Base-by-base conservation (phyloP, 2,888 invertebrate species). In the Paralinhomoeus sp. region DNA sequence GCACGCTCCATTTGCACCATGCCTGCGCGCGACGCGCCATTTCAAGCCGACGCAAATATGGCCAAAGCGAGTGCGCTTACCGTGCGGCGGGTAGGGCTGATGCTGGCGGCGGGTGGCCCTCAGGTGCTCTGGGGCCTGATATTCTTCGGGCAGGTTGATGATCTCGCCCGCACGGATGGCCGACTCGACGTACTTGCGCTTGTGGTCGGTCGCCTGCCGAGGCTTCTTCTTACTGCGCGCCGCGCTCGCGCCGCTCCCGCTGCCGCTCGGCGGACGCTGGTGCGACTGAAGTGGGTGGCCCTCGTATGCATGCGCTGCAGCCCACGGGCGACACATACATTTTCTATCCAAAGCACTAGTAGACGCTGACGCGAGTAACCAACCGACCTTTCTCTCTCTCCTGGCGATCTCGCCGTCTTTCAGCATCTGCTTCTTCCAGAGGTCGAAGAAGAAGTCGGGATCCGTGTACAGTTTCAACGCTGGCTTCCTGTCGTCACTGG, bases 391-490 rank as follows among this genome's bases (percentile, higher is more conserved):
- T 42, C 24, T 27, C 13, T 38, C 42, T 24, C 37, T 44, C 40
- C 22, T 37, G 20, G n/a, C 35, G 18, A 37, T n/a, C 21, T 85
- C 85, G 0, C 87, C 85, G 60, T 89, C 89, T 63, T 89, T 89
- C 53, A 91, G 71, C 81, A 97, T 93, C 66, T 97, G 89, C 57
- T 85, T 77, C 50, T 84, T 75, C 97, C 97, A 99, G 49, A 97
- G 69, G 64, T 97, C 91, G 69, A 97, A 93, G 78, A 97, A 97
- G 73, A 93, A 97, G 57, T 83, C 83, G 1, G 97, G 91, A 71
- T 97, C 93, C 1, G 97, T 97, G 66, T 97, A 99, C 71, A 91
- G 91, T 68, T 91, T 91, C 55, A 97, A 73, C 41, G 93, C 93
- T 62, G 85, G 84, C 55, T 87, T 78, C n/a, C 87, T 91, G 63